These are phyloP conservation scores for Umimayanthus chanpuru DNA, from an alignment of 92 coral and sea anemone species.

Conservation along the genomic window DNA sequence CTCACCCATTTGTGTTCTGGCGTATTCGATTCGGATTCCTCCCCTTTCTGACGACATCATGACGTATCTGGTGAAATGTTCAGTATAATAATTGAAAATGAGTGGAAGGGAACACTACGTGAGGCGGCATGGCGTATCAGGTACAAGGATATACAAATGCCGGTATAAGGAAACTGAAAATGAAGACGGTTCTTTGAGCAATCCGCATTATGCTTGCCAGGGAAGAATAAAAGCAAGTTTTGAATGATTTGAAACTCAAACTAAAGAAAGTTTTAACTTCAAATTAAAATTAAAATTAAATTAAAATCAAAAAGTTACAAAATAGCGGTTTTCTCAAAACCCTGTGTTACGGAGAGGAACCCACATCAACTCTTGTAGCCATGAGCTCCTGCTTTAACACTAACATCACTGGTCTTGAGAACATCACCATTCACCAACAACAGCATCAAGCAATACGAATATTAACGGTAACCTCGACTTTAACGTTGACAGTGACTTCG, in stretches of 20 bases:
- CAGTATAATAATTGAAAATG: neutral
- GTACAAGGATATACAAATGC: neutral
- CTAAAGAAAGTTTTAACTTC: no score
- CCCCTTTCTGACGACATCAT: constrained; percentile 82
- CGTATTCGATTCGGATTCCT: constrained; percentile 93
- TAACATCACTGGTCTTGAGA: no score
- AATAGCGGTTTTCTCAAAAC: neutral
- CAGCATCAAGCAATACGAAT: neutral
- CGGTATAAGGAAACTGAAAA: no score
- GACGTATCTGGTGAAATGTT: constrained; percentile 50
- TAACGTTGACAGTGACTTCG: no score
- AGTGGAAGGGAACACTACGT: neutral
- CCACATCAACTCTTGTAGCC: neutral
- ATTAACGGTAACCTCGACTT: neutral
- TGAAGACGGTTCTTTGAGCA: no score
- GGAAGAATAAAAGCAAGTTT: no score
- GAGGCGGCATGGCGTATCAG: neutral
- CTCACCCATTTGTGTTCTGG: constrained; percentile 99
- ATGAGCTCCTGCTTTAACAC: no score
- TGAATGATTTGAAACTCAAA: no score
- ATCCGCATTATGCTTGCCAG: no score
- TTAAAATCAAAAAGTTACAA: no score
- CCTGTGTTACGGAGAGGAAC: neutral
- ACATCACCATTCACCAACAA: neutral
- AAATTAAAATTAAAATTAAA: no score